Evolutionary conservation across 2,888 invertebrate species (phyloP).

Genomic region (Hanleya hanleyi): DNA sequence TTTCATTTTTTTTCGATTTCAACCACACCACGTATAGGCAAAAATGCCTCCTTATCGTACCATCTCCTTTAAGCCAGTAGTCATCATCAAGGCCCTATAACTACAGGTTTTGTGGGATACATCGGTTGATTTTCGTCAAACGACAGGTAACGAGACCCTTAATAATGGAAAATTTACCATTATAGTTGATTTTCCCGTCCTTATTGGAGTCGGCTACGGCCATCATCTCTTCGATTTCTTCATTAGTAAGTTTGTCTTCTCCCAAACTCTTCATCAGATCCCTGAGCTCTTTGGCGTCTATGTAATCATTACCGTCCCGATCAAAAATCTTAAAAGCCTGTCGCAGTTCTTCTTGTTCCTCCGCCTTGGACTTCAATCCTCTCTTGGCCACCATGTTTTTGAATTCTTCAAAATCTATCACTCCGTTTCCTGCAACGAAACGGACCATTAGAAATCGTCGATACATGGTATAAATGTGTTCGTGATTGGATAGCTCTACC

Average conservation of each 20-base stretch:
- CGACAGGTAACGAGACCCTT: too few relatives aligned
- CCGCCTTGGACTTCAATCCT: neutral
- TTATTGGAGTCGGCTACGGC: neutral
- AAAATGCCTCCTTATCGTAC: too few relatives aligned
- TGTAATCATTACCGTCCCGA: neutral
- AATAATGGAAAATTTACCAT: neutral
- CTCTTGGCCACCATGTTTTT: neutral
- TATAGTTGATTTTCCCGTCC: conserved; percentile 1
- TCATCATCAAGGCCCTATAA: too few relatives aligned
- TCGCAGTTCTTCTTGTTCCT: neutral
- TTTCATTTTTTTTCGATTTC: too few relatives aligned
- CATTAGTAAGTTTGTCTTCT: neutral
- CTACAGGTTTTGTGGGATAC: too few relatives aligned
- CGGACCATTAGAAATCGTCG: too few relatives aligned
- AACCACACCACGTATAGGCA: too few relatives aligned
- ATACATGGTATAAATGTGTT: too few relatives aligned
- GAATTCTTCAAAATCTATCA: neutral
- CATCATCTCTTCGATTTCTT: neutral
- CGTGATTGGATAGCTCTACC: too few relatives aligned
- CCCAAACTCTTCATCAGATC: neutral
- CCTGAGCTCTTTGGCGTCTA: neutral
- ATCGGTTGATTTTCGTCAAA: too few relatives aligned
- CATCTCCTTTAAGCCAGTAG: too few relatives aligned
- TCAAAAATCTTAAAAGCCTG: conserved; percentile 1
- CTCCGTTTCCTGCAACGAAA: neutral